phyloP scores from a whole-genome alignment of 2,797 vertebrate genomes.

The Lophius americanus region DNA sequence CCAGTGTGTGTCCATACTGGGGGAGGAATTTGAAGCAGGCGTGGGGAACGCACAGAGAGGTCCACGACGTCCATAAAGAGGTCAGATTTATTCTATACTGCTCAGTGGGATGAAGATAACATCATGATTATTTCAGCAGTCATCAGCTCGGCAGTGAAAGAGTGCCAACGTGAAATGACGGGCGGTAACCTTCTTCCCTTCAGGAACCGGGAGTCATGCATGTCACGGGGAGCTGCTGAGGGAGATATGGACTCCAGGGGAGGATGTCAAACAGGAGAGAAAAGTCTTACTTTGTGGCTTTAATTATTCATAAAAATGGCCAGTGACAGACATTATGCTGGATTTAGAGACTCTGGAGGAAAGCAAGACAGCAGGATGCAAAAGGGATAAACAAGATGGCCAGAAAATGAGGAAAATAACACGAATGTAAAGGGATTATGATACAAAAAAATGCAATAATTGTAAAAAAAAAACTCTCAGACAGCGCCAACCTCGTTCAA shows the following conservation, averaged over 20 bases:
- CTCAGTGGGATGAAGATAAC: conserved; percentile 45
- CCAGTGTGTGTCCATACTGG: too few species aligned
- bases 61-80: too few species aligned
- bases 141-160: conserved; percentile 46
- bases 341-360: conserved; percentile 1
- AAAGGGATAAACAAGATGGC: background rate
- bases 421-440: too few species aligned
- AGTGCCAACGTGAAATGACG: conserved; percentile 32
- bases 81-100: conserved; percentile 13
- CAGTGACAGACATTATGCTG: conserved; percentile 11
- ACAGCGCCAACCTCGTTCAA: too few species aligned
- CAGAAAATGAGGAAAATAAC: too few species aligned
- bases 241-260: conserved; percentile 34
- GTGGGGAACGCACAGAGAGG: too few species aligned
- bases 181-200: conserved; percentile 21
- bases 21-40: too few species aligned
- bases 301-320: conserved; percentile 55
- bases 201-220: conserved; percentile 55
- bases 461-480: too few species aligned
- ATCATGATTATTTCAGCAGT: conserved; percentile 64
- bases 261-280: conserved; percentile 49
- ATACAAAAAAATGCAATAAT: too few species aligned
- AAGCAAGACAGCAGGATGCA: background rate
- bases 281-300: conserved; percentile 28
- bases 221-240: conserved; percentile 24